These are phyloP conservation scores for Oscheius sp. DNA, from an alignment of 1,140 invertebrate species.

Conservation along the genomic window DNA sequence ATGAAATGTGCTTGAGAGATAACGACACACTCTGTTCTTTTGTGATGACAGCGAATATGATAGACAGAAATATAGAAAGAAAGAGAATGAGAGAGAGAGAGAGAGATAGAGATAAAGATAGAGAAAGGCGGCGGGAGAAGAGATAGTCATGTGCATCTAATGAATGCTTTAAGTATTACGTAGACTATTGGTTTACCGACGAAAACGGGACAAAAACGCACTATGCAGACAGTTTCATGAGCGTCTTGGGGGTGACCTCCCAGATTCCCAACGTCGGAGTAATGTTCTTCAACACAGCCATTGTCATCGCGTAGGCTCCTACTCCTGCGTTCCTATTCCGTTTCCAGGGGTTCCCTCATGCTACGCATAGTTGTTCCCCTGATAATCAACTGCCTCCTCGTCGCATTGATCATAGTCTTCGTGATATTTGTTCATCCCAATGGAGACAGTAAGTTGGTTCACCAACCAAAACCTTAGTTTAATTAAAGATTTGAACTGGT, in stretches of 20 bases:
- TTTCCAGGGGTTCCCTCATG: slow-evolving; percentile 32
- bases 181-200: slow-evolving; percentile 34
- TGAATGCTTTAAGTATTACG: slow-evolving; percentile 29
- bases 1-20: too few species aligned
- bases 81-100: too few species aligned
- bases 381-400: slow-evolving; percentile 25
- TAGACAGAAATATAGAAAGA: too few species aligned
- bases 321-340: not conserved
- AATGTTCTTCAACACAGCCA: slow-evolving; percentile 27
- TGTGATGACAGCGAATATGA: too few species aligned
- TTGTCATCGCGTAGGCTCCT: slow-evolving; percentile 26
- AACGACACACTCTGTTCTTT: too few species aligned
- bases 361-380: slow-evolving; percentile 23
- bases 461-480: not conserved
- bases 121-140: not conserved
- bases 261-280: slow-evolving; percentile 35
- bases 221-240: slow-evolving; percentile 33
- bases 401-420: slow-evolving; percentile 19
- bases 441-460: slow-evolving; percentile 6
- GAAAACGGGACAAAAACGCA: slow-evolving; percentile 8
- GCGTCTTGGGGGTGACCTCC: slow-evolving; percentile 30
- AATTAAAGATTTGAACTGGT: slow-evolving; percentile 22
- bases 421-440: slow-evolving; percentile 21
- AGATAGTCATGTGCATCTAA: too few species aligned
- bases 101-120: too few species aligned